Percentiles rank a stretch among this genome's conserved stretches.
Evolutionary conservation across 2,113 vertebrate genomes (phyloP).

Genomic region (Mustela lutreola): DNA sequence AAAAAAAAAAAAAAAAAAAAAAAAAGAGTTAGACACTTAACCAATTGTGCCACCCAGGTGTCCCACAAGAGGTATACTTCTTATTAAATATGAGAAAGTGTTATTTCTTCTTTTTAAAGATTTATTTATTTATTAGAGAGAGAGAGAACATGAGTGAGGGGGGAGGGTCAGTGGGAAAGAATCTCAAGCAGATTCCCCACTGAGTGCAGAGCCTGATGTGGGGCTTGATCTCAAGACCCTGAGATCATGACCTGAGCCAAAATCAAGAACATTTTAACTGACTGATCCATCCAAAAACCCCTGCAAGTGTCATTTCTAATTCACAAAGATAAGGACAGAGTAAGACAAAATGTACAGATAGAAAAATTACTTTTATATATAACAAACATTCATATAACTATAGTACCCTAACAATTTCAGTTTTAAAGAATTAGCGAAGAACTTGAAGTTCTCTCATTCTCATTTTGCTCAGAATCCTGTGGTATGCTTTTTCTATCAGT

Average conservation of each 20-base stretch:
- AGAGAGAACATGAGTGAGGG: neutral
- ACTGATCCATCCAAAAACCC: neutral
- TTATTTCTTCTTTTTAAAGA: neutral
- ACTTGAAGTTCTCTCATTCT: neutral
- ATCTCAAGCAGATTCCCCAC: neutral
- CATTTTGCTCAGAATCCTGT: neutral
- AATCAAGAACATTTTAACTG: neutral
- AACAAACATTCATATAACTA: neutral
- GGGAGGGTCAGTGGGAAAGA: neutral
- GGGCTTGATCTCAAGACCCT: neutral
- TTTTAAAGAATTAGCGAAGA: neutral
- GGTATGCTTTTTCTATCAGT: neutral
- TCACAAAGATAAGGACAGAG: neutral
- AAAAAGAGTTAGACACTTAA: neutral
- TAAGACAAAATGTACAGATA: neutral
- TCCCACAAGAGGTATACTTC: neutral
- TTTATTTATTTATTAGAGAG: neutral
- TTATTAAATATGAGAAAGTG: neutral
- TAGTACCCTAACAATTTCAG: neutral
- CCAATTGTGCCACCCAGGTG: neutral
- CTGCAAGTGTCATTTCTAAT: neutral
- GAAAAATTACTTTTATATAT: slow-evolving; percentile 28
- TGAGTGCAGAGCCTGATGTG: neutral
- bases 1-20: no score
- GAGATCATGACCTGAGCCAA: neutral